Evolutionary conservation across 1,140 invertebrate species (phyloP).

Genomic region (Glossosoma conforme): DNA sequence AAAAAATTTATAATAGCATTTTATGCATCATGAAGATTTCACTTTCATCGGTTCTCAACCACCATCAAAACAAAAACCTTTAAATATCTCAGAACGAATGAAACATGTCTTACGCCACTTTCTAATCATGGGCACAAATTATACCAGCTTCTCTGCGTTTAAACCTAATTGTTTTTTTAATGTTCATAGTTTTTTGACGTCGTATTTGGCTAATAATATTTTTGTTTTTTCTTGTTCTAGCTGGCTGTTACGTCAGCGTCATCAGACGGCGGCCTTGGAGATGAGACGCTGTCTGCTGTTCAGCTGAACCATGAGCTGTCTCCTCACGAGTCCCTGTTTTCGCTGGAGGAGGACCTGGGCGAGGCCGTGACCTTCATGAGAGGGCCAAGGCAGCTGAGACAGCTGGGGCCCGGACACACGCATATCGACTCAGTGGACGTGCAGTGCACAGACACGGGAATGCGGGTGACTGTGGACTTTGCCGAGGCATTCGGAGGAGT

Average conservation of each 20-base stretch:
- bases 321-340: conserved; percentile 43
- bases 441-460: conserved; percentile 54
- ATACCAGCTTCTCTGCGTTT: too few relatives aligned
- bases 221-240: conserved; percentile 34
- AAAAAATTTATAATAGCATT: too few relatives aligned
- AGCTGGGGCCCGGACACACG: conserved; percentile 35
- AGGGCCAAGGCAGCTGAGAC: conserved; percentile 35
- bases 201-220: too few relatives aligned
- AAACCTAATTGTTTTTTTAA: too few relatives aligned
- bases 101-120: too few relatives aligned
- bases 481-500: conserved; percentile 62
- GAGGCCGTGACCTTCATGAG: conserved; percentile 44
- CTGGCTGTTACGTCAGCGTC: conserved; percentile 50
- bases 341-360: conserved; percentile 39
- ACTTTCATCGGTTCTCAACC: too few relatives aligned
- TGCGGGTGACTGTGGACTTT: conserved; percentile 62
- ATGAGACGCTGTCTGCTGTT: conserved; percentile 40
- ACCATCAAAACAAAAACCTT: too few relatives aligned
- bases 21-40: too few relatives aligned
- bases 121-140: too few relatives aligned
- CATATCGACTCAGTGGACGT: conserved; percentile 57
- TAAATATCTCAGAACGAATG: too few relatives aligned
- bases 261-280: conserved; percentile 38
- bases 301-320: conserved; percentile 43
- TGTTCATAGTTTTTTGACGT: too few relatives aligned